phyloP scores from a whole-genome alignment of 2,113 vertebrate species.

The Rhea americana region DNA sequence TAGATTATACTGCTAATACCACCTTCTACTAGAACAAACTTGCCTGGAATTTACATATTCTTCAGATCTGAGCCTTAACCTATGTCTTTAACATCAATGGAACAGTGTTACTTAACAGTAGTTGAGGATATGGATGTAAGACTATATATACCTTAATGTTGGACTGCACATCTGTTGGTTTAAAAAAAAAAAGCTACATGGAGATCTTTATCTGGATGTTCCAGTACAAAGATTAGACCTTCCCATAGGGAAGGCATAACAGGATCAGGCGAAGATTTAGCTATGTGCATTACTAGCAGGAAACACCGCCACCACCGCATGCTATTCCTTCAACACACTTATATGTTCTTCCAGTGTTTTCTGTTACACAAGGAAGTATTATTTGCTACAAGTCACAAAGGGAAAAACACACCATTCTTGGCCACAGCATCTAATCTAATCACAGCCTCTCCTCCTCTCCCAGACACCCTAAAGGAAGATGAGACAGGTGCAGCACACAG shows the following conservation, averaged over 20 bases:
- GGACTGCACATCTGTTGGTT: no score
- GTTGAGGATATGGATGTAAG: background rate
- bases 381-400: background rate
- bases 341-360: background rate
- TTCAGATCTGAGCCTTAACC: background rate
- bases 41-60: background rate
- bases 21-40: constrained; percentile 32
- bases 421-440: background rate
- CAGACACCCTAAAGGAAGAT: background rate
- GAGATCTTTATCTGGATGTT: background rate
- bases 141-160: no score
- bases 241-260: background rate
- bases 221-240: background rate
- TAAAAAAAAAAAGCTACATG: background rate
- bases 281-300: background rate
- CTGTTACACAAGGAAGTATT: rapidly evolving
- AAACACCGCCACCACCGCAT: background rate
- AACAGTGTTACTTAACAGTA: background rate
- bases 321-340: background rate
- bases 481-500: background rate
- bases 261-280: background rate
- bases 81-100: background rate
- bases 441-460: background rate
- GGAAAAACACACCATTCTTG: background rate
- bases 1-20: constrained; percentile 25